Percentiles rank a stretch among this genome's conserved stretches.
Evolutionary conservation across 2,113 vertebrate species (phyloP).

Genomic region (Martes martes): DNA sequence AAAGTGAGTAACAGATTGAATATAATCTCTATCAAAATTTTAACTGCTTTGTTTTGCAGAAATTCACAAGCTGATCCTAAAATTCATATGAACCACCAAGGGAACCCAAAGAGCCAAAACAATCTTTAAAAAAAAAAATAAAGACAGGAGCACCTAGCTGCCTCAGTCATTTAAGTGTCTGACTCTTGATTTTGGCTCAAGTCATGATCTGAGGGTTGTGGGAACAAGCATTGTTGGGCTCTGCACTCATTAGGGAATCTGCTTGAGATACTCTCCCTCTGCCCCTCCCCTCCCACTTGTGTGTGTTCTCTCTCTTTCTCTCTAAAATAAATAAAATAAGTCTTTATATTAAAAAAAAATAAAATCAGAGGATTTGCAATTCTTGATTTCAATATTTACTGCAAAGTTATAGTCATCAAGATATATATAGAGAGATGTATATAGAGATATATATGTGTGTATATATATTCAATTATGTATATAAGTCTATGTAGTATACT

Average conservation of each 20-base stretch:
- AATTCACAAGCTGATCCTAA: not conserved
- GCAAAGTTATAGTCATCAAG: not conserved
- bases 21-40: not conserved
- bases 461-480: too few relatives aligned
- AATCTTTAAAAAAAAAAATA: not conserved
- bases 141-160: not conserved
- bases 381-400: not conserved
- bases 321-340: too few relatives aligned
- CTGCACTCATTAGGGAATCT: too few relatives aligned
- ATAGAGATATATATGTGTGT: too few relatives aligned
- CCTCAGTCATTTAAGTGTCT: not conserved
- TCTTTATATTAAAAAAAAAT: not conserved
- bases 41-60: not conserved
- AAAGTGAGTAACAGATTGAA: not conserved
- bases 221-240: not conserved
- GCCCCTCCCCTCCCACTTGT: too few relatives aligned
- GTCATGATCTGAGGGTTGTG: not conserved
- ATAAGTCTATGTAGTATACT: too few relatives aligned
- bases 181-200: not conserved
- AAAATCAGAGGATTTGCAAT: not conserved
- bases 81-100: not conserved
- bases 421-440: too few relatives aligned
- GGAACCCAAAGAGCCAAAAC: not conserved
- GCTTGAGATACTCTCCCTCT: too few relatives aligned
- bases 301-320: too few relatives aligned